These are phyloP conservation scores for Caenorhabditis sulstoni DNA, from an alignment of 2,888 invertebrate species.

Conservation along the genomic window DNA sequence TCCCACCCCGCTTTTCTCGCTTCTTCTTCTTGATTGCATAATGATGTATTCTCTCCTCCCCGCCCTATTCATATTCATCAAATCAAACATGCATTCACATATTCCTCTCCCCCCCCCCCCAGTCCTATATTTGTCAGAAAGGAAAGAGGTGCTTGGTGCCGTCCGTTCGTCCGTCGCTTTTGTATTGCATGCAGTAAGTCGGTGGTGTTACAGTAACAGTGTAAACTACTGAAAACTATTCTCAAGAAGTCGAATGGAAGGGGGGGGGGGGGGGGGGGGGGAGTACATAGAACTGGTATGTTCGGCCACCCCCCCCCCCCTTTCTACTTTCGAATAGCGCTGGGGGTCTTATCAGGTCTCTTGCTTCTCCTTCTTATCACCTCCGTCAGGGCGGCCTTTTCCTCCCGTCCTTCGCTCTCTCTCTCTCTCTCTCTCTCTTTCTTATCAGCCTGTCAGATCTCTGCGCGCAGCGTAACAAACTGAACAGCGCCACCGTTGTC, in stretches of 20 bases:
- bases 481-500: too few species aligned
- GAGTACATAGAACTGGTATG: conserved; percentile 37
- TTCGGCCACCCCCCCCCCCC: not conserved
- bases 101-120: not conserved
- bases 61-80: conserved; percentile 19
- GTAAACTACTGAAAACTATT: conserved; percentile 35
- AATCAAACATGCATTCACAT: conserved; percentile 37
- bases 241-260: too few species aligned
- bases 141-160: too few species aligned
- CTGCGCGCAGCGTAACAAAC: conserved; percentile 10
- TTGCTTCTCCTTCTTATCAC: conserved; percentile 23
- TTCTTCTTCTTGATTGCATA: conserved; percentile 38
- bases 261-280: too few species aligned
- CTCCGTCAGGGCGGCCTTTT: not conserved
- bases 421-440: not conserved
- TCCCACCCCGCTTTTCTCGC: not conserved
- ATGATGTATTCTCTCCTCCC: conserved; percentile 14
- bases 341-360: conserved; percentile 36
- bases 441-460: conserved; percentile 42
- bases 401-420: not conserved
- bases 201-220: conserved; percentile 28
- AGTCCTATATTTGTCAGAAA: conserved; percentile 1
- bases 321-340: too few species aligned
- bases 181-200: too few species aligned
- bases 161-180: conserved; percentile 8